Conservation (phyloP, 2,797 vertebrate species). For the Sebastes itinus region DNA sequence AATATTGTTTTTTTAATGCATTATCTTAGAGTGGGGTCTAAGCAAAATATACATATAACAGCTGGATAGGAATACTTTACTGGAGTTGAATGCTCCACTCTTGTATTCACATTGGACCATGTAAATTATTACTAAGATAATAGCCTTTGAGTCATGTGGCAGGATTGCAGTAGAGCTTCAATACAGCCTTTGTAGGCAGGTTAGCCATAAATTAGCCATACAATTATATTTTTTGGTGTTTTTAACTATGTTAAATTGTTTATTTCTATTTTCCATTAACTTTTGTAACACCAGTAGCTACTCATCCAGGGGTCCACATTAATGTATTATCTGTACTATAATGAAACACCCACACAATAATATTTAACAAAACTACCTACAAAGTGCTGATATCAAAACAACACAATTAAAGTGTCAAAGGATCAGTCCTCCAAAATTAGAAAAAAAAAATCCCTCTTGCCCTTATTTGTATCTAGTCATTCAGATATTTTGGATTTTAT, state of each 20-base stretch:
- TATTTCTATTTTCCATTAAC: neutral
- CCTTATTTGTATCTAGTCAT: neutral
- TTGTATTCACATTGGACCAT: neutral
- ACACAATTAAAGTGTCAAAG: neutral
- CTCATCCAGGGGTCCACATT: neutral
- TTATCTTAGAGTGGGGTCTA: neutral
- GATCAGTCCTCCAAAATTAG: neutral
- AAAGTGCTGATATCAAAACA: neutral
- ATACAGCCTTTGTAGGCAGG: neutral
- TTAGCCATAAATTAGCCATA: neutral
- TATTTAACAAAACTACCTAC: neutral
- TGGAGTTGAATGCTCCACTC: neutral
- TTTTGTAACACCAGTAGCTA: neutral
- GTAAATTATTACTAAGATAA: conserved; percentile 2
- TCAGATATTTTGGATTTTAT: neutral
- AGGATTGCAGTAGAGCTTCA: neutral
- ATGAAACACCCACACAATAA: neutral
- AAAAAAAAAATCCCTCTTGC: neutral
- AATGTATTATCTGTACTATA: neutral
- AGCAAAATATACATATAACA: conserved; percentile 13
- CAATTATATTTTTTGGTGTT: neutral
- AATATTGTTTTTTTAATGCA: conserved; percentile 20
- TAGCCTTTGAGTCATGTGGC: neutral
- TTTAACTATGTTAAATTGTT: neutral
- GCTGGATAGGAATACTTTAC: conserved; percentile 3